Base-by-base conservation (phyloP, 2,113 vertebrate genomes). In the Noturus placidus region DNA sequence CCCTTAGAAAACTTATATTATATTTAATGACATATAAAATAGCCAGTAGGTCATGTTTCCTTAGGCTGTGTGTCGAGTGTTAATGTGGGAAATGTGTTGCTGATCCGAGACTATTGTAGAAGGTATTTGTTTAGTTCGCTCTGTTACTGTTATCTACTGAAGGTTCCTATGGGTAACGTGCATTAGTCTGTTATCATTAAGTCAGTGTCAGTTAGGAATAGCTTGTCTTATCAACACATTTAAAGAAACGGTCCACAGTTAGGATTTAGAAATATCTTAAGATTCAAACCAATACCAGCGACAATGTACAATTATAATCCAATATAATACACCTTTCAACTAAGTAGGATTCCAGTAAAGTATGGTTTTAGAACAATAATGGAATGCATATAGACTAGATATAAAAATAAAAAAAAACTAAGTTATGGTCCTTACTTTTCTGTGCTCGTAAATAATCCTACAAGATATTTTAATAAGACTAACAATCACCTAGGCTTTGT, bases 341-440 rank as follows among this genome's bases (percentile, higher is more conserved):
- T 25, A 61, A 59, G n/a, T 1, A 54, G 54, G 50, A 25, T 25
- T 59, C 4, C 4, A 59, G 78, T 81, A 81, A 81, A 59, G 20
- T 6, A 61, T 1, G 56, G 2, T 6, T 38, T 1, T 22, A 59
- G 9, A 35, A 57, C 19, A 59, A 61, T 38, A 59, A 38, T 22
- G 8, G 38, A 81, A 59, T 59, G 19, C 11, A 59, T 22, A 54
- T n/a, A 46, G 6, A 5, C 42, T 46, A 46, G 42, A 46, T 46
- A 46, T 59, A 63, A 70, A 8, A 25, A 42, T 13, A 4, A 50
- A 13, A 56, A 4, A 57, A 22, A 56, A 10, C 30, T 81, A 57
- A 81, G 35, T 81, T 33, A 57, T 35, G 19, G 19, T 81, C 78
- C 78, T 80, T 80, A 80, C 56, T 81, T 35, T 81, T 81, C 4